Percentiles rank a stretch among this genome's conserved stretches.
phyloP scores from a whole-genome alignment of 2,888 invertebrate genomes.

The Agrilus biguttatus region DNA sequence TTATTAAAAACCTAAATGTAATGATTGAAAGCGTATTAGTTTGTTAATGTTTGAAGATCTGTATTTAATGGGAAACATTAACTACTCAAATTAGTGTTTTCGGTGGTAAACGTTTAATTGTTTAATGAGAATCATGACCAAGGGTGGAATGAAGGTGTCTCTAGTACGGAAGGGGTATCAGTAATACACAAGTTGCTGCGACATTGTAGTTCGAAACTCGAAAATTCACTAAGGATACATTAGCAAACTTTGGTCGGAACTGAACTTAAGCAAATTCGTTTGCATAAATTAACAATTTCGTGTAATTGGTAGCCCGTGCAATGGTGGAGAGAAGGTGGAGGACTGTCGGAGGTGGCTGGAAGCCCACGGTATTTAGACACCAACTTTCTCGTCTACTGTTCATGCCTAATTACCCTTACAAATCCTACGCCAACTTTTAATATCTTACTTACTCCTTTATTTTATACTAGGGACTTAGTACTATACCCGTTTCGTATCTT shows the following conservation, averaged over 20 bases:
- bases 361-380: constrained; percentile 14
- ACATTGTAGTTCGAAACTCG: no score
- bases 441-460: constrained; percentile 13
- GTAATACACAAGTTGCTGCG: no score
- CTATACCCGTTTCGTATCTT: no score
- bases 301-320: constrained; percentile 15
- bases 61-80: no score
- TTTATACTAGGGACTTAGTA: neutral
- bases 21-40: no score
- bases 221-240: constrained; percentile 6
- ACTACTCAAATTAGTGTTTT: no score
- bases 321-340: constrained; percentile 3
- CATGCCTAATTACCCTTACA: constrained; percentile 24
- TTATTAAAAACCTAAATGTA: no score
- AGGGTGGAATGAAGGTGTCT: no score
- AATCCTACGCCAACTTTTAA: constrained; percentile 24
- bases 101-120: no score
- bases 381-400: constrained; percentile 12
- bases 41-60: no score
- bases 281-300: constrained; percentile 23
- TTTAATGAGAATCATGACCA: no score
- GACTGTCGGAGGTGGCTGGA: constrained; percentile 8
- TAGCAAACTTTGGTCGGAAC: constrained; percentile 11
- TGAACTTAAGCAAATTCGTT: constrained; percentile 18
- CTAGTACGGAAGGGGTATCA: no score